Conservation (phyloP, 2,113 vertebrate species). For the Pelobates fuscus region DNA sequence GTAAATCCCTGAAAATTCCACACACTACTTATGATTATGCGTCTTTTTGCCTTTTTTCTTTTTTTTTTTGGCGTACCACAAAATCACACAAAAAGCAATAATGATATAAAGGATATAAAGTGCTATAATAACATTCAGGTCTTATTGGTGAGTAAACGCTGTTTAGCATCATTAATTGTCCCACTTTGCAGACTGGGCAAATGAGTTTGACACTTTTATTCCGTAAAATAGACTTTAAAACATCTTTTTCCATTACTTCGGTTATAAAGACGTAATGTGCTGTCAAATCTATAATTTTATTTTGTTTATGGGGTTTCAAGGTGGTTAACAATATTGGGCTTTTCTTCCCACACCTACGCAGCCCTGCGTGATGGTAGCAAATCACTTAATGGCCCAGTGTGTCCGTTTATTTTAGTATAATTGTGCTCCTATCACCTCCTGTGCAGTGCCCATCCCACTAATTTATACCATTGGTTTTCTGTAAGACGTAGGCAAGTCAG, state of each 20-base stretch:
- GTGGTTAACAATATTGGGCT: conserved; percentile 20
- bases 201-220: no score
- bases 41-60: no score
- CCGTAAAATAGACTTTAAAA: neutral
- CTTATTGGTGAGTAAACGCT: no score
- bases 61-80: no score
- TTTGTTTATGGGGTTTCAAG: conserved; percentile 20
- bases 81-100: no score
- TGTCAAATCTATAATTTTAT: conserved; percentile 29
- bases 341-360: conserved; percentile 27
- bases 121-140: no score
- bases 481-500: conserved; percentile 4
- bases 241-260: conserved; percentile 23
- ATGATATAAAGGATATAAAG: no score
- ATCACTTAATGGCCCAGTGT: conserved; percentile 23
- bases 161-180: no score
- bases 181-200: no score
- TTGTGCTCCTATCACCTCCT: conserved; percentile 34
- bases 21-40: no score
- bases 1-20: no score
- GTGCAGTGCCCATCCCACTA: conserved; percentile 34
- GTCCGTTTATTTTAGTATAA: conserved; percentile 22
- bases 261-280: conserved; percentile 27
- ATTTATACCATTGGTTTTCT: conserved; percentile 34
- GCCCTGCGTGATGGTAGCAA: conserved; percentile 22